Percentiles rank a stretch among this genome's conserved stretches.
Evolutionary conservation across 2,113 vertebrate species (phyloP).

Genomic region (Notothenia coriiceps): DNA sequence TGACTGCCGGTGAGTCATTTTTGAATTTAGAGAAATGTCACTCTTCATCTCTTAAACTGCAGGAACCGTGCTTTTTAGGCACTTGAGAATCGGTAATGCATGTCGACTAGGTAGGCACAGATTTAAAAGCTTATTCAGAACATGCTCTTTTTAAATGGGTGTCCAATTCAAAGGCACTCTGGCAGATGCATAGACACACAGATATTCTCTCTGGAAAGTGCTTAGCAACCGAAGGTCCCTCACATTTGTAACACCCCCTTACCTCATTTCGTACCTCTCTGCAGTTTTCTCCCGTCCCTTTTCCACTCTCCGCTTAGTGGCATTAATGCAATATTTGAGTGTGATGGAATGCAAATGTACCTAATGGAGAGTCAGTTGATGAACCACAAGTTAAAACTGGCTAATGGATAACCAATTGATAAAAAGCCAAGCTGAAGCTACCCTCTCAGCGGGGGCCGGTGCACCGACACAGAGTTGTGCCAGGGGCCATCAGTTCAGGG

Average conservation of each 20-base stretch:
- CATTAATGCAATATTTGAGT: slow-evolving; percentile 58
- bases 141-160: slow-evolving; percentile 54
- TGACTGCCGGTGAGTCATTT: slow-evolving; percentile 48
- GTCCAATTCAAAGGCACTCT: slow-evolving; percentile 51
- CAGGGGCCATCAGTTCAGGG: slow-evolving; percentile 17
- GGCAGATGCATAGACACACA: slow-evolving; percentile 7
- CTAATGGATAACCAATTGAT: slow-evolving; percentile 66
- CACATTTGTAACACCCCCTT: slow-evolving; percentile 35
- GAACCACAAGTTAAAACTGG: slow-evolving; percentile 60
- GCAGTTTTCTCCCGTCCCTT: slow-evolving; percentile 6
- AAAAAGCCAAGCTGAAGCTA: slow-evolving; percentile 54
- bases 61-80: slow-evolving; percentile 60
- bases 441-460: slow-evolving; percentile 29
- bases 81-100: slow-evolving; percentile 63
- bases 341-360: slow-evolving; percentile 75
- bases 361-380: slow-evolving; percentile 69
- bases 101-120: slow-evolving; percentile 38
- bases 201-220: slow-evolving; percentile 30
- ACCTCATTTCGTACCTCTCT: slow-evolving; percentile 42
- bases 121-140: slow-evolving; percentile 71
- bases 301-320: slow-evolving; percentile 35
- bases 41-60: slow-evolving; percentile 48
- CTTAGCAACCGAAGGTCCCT: slow-evolving; percentile 51
- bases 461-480: slow-evolving; percentile 15
- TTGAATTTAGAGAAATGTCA: slow-evolving; percentile 56